These are phyloP conservation scores for Melanocharis versteri DNA, from an alignment of 2,113 vertebrate genomes.

Conservation along the genomic window DNA sequence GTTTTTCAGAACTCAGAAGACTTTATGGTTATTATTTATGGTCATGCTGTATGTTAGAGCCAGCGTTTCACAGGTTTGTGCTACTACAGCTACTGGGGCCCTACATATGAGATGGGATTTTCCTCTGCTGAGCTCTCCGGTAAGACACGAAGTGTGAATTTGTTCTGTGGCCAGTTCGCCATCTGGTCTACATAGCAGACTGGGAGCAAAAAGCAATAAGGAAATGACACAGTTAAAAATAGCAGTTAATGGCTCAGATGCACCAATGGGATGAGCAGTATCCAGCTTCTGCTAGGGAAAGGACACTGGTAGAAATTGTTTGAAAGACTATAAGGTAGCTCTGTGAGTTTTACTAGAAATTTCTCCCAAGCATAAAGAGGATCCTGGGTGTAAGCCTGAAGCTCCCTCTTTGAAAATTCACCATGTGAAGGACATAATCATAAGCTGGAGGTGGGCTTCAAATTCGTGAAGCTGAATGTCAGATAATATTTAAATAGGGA, in stretches of 20 bases:
- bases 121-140: not conserved
- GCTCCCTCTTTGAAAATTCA: not conserved
- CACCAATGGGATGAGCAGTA: not conserved
- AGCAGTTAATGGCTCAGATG: not conserved
- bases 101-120: not conserved
- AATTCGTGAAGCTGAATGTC: not conserved
- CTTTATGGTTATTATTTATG: not conserved
- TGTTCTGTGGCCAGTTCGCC: not conserved
- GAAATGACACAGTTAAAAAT: not conserved
- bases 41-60: not conserved
- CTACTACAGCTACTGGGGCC: not conserved
- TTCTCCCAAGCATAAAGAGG: not conserved
- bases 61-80: not conserved
- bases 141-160: not conserved
- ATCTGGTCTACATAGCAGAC: not conserved
- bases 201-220: not conserved
- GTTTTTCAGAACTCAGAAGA: not conserved
- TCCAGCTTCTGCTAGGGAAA: not conserved
- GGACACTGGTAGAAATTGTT: fast-evolving
- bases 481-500: not conserved
- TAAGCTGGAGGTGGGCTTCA: not conserved
- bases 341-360: not conserved
- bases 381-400: not conserved
- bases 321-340: not conserved
- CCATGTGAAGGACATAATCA: not conserved